Conservation (phyloP, 2,797 vertebrate genomes). For the Chiloscyllium punctatum region DNA sequence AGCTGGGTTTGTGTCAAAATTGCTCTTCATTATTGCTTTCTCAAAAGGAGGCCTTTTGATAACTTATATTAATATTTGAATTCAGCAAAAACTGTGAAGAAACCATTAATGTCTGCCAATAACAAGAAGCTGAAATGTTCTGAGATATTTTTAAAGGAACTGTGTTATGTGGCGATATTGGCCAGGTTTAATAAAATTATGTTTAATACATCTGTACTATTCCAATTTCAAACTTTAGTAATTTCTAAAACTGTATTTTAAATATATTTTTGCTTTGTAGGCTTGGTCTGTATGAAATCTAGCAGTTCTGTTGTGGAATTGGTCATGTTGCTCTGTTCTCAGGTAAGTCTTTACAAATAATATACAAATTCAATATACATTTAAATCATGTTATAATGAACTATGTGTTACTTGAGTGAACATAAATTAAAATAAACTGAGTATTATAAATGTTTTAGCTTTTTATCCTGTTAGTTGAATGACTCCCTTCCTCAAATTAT, state of each 20-base stretch:
- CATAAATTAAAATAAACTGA: neutral
- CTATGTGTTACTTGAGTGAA: neutral
- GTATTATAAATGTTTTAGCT: neutral
- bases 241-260: neutral
- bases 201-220: neutral
- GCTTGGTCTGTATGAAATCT: slow-evolving; percentile 94
- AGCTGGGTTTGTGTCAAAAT: neutral
- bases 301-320: slow-evolving; percentile 97
- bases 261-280: slow-evolving; percentile 52
- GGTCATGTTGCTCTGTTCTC: slow-evolving; percentile 97
- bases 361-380: neutral
- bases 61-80: slow-evolving; percentile 12
- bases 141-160: neutral
- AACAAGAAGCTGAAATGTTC: neutral
- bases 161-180: neutral
- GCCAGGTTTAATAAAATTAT: neutral
- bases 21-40: neutral
- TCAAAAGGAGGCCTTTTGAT: neutral
- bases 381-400: neutral
- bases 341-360: slow-evolving; percentile 66
- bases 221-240: neutral
- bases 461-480: neutral
- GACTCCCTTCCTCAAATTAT: neutral
- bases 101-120: neutral
- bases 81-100: neutral